These are phyloP conservation scores for Sceloporus undulatus DNA, from an alignment of 2,113 vertebrate genomes.

Conservation along the genomic window DNA sequence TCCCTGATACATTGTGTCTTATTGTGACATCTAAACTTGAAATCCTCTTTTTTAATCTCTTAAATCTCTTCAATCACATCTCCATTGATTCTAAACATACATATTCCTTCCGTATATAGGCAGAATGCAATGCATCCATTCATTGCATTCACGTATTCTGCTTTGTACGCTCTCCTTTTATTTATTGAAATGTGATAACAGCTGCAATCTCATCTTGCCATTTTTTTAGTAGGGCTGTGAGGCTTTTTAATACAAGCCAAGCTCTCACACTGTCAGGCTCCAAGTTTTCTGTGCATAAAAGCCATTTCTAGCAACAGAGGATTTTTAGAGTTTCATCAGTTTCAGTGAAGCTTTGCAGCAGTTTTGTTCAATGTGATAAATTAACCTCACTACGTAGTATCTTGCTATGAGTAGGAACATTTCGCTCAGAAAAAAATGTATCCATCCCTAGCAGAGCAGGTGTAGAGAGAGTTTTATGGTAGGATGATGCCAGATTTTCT, in stretches of 20 bases:
- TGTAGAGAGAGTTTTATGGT: neutral
- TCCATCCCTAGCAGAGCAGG: neutral
- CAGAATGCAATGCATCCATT: neutral
- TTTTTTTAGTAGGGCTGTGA: conserved; percentile 10
- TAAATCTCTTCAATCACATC: neutral
- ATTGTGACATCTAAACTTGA: neutral
- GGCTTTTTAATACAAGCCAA: conserved; percentile 22
- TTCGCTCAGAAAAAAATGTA: neutral
- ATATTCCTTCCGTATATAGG: neutral
- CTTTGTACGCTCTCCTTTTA: neutral
- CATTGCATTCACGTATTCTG: neutral
- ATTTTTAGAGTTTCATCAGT: conserved; percentile 25
- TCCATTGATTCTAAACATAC: neutral
- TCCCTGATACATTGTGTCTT: neutral
- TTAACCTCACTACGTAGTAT: conserved; percentile 29
- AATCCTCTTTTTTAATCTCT: neutral
- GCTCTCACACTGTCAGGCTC: neutral
- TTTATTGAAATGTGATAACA: conserved; percentile 41
- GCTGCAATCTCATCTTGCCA: neutral
- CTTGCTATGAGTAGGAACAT: neutral
- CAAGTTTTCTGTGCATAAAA: conserved; percentile 29
- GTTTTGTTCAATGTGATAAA: conserved; percentile 11
- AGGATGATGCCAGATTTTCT: neutral
- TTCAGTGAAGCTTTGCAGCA: conserved; percentile 29
- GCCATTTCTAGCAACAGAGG: conserved; percentile 26